Base-by-base conservation (phyloP, 2,888 invertebrate species). In the Drosophila ustulata region DNA sequence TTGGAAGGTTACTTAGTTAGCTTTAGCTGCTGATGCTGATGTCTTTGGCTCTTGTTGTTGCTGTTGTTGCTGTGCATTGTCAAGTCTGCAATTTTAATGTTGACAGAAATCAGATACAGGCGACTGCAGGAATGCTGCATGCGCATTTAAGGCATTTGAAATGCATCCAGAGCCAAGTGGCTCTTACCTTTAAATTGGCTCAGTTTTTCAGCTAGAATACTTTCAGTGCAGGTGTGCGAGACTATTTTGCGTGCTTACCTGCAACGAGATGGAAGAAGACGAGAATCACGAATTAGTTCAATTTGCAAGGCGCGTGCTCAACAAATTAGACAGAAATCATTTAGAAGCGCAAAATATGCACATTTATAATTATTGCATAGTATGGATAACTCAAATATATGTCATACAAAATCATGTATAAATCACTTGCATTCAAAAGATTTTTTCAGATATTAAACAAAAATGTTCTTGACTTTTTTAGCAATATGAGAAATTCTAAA, bases 51-150 rank as follows among this genome's bases (percentile, higher is more conserved):
- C 37, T 8, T 41, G 18, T 55, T 49, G 63, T 30, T 66, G 46
- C 53, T 71, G 71, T 64, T 70, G 66, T 62, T 69, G 28, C 47
- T 68, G 65, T 68, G 87, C 87, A 83, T 88, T 86, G 82, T 88
- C 84, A 82, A 80, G 84, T 86, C 78, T 83, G 81, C 87, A 82
- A 82, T 89, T 90, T 90, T 89, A 85, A 85, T 83, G 86, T 85
- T 88, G 89, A 89, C 87, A 87, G 80, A 82, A 85, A 90, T 83
- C 84, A 89, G 90, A 89, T 89, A 85, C 78, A 75, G 79, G 70
- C 71, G 75, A 75, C 74, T 69, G 50, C 71, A 78, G 86, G 82
- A 86, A 88, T 86, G 88, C 88, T 80, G 88, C 88, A 80, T 84
- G 86, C 85, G 85, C 88, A 83, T 88, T 83, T 83, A 88, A 88